Evolutionary conservation across 2,797 vertebrate genomes (phyloP), one percentile per base, ranked within the genome.

Genomic region (Aeoliscus strigatus): DNA sequence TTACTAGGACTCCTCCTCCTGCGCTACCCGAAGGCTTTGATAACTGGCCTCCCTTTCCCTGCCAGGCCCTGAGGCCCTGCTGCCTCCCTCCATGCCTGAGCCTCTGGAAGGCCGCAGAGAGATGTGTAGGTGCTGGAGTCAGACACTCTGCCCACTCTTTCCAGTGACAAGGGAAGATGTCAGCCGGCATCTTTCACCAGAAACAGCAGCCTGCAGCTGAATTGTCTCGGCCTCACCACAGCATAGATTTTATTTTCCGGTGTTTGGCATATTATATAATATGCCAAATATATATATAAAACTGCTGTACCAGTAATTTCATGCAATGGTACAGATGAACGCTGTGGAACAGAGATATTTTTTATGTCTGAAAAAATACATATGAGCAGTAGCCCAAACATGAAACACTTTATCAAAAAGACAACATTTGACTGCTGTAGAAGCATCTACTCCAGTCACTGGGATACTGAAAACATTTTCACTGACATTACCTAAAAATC

Each of bases 41-140:
- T 54, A 48, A 55, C 53, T 47, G 45, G 26, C 50, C 55, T 70
- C 56, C 43, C 17, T 56, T 33, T 53, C 51, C 63, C 60, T 46
- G 24, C 43, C 13, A 37, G 54, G 41, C 63, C 71, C 60, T 32
- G 37, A 48, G 57, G 69, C 63, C 58, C 66, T 29, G 54, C 39
- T 43, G 27, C 44, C 39, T 43, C 34, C 4, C 66, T 55, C 41
- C 50, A 45, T 65, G 40, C 66, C 74, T 55, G 44, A 70, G 53
- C 50, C 52, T n/a, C 41, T 52, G 79, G 82, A 79, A 80, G 52
- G 70, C 79, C 77, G 66, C 65, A 62, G 60, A 75, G 66, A 47
- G 32, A 70, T 74, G 66, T 36, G 60, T 67, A 61, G 76, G 75
- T 60, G 72, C 52, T 68, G 60, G 40, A 39, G 17, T 33, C 25